Evolutionary conservation across 2,797 vertebrate genomes (phyloP).

Genomic region (Falco rusticolus): DNA sequence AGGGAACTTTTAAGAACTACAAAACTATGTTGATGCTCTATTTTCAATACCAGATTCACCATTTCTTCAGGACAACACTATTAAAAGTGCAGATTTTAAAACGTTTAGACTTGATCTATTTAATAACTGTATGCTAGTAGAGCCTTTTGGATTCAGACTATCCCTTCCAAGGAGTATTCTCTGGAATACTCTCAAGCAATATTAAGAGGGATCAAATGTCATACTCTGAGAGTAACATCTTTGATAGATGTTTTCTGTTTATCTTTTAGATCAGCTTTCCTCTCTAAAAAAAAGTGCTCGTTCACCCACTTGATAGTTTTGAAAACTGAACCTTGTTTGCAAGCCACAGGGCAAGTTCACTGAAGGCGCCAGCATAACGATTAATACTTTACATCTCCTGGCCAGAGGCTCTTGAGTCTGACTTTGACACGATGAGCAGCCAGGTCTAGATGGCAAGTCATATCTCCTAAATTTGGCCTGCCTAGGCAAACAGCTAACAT

Average conservation of each 20-base stretch:
- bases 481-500: neutral
- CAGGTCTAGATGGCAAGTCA: neutral
- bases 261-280: neutral
- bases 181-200: neutral
- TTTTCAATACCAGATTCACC: neutral
- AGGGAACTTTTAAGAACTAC: neutral
- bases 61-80: neutral
- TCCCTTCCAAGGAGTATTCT: neutral
- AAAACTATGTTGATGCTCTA: neutral
- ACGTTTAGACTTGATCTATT: neutral
- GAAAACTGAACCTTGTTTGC: neutral
- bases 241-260: neutral
- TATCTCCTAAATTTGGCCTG: neutral
- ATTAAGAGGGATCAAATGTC: neutral
- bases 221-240: neutral
- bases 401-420: neutral
- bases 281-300: neutral
- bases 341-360: neutral
- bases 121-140: neutral
- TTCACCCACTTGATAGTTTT: neutral
- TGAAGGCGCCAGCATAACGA: neutral
- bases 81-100: neutral
- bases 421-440: conserved; percentile 12
- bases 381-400: neutral
- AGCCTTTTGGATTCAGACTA: neutral